Percentiles rank a stretch among this genome's conserved stretches.
These are phyloP conservation scores for Phengaris arion DNA, from an alignment of 2,888 invertebrate species.

Conservation along the genomic window DNA sequence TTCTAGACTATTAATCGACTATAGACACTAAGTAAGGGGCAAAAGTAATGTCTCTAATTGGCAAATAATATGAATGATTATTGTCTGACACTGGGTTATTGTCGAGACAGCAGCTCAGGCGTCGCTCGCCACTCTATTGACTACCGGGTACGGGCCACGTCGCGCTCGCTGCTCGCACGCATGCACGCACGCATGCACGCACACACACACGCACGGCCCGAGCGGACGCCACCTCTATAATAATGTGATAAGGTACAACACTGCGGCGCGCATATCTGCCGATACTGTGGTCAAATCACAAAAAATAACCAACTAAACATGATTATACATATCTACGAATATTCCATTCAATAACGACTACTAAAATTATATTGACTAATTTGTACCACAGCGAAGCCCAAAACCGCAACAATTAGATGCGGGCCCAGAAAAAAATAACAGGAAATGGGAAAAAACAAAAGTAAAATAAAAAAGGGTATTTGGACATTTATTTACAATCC, in stretches of 20 bases:
- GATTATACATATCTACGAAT: conserved; percentile 11
- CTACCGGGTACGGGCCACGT: conserved; percentile 47
- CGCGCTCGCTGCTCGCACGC: conserved; percentile 33
- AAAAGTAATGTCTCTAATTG: conserved; percentile 55
- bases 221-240: conserved; percentile 40
- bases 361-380: conserved; percentile 27
- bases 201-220: conserved; percentile 36
- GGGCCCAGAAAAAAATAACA: conserved; percentile 46
- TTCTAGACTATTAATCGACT: conserved; percentile 39
- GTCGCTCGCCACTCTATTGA: conserved; percentile 61
- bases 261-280: conserved; percentile 36
- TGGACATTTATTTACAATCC: conserved; percentile 79
- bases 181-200: conserved; percentile 33
- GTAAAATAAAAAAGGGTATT: conserved; percentile 74
- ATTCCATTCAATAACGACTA: conserved; percentile 1
- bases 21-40: conserved; percentile 44
- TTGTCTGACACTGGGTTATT: conserved; percentile 80
- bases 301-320: conserved; percentile 22
- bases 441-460: conserved; percentile 62
- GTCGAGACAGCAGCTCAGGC: conserved; percentile 77
- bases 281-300: conserved; percentile 34
- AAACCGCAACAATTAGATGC: conserved; percentile 47
- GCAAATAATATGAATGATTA: conserved; percentile 75
- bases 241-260: conserved; percentile 40
- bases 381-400: conserved; percentile 34